Conservation (phyloP, 2,888 invertebrate species). For the Parnassius orleans region DNA sequence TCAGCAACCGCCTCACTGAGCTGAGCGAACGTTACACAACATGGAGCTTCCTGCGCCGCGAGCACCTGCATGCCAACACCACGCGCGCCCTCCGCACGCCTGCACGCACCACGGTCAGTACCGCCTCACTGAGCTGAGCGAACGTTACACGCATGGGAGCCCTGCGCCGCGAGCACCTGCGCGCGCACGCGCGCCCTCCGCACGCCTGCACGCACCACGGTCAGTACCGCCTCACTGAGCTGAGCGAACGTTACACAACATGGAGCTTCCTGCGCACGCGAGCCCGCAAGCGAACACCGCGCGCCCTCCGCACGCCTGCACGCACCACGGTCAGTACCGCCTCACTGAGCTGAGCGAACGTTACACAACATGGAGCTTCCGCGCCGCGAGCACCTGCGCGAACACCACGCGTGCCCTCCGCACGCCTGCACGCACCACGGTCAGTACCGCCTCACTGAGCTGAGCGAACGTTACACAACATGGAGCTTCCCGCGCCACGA, state of each 20-base stretch:
- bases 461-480: neutral
- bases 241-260: slow-evolving; percentile 41
- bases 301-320: neutral
- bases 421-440: slow-evolving; percentile 29
- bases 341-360: neutral
- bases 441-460: slow-evolving; percentile 4
- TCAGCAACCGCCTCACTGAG: too few relatives aligned
- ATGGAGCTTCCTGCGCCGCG: too few relatives aligned
- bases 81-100: too few relatives aligned
- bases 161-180: slow-evolving; percentile 87
- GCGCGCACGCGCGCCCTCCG: slow-evolving; percentile 51
- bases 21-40: too few relatives aligned
- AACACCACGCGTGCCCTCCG: neutral
- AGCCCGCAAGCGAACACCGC: neutral
- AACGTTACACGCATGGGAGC: neutral
- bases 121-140: neutral
- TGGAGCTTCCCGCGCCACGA: neutral
- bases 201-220: slow-evolving; percentile 68
- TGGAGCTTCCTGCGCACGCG: slow-evolving; percentile 39
- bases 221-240: slow-evolving; percentile 84
- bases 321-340: slow-evolving; percentile 30
- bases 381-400: neutral
- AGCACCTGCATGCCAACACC: too few relatives aligned
- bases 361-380: neutral
- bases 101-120: slow-evolving; percentile 33